phyloP scores from a whole-genome alignment of 2,888 invertebrate species.

The Drosophila peninsularis region DNA sequence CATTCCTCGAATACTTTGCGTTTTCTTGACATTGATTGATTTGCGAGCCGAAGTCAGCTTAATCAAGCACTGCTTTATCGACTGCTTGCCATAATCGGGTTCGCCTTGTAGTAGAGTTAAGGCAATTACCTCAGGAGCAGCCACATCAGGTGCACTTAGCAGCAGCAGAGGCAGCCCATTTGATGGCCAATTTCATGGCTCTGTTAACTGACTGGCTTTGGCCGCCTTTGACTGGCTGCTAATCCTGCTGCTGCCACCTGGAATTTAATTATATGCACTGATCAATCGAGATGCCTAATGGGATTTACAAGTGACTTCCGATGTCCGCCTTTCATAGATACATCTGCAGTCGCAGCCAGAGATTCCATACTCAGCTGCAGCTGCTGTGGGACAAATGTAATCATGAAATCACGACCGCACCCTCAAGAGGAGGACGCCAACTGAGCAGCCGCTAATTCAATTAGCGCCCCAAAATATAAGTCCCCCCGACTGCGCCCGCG shows the following conservation, averaged over 20 bases:
- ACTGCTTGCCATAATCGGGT: slow-evolving; percentile 13
- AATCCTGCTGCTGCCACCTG: slow-evolving; percentile 40
- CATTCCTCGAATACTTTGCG: slow-evolving; percentile 20
- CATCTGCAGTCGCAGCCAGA: slow-evolving; percentile 8
- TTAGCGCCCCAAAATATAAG: slow-evolving; percentile 63
- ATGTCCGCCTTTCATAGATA: background rate
- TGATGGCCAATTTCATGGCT: slow-evolving; percentile 63
- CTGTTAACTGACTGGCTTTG: slow-evolving; percentile 41
- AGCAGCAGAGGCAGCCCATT: slow-evolving; percentile 14
- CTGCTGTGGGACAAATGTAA: slow-evolving; percentile 39
- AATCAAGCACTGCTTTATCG: slow-evolving; percentile 25
- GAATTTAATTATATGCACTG: slow-evolving; percentile 65
- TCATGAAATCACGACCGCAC: slow-evolving; percentile 51
- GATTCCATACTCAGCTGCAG: background rate
- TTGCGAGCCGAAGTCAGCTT: slow-evolving; percentile 11
- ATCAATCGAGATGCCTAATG: background rate
- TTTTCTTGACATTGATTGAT: slow-evolving; percentile 51
- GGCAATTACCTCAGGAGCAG: slow-evolving; percentile 26
- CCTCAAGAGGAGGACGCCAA: slow-evolving; percentile 20
- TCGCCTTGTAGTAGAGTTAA: slow-evolving; percentile 8
- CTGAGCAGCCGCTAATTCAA: slow-evolving; percentile 64
- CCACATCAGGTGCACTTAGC: slow-evolving; percentile 8
- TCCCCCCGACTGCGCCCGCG: background rate
- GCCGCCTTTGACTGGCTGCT: slow-evolving; percentile 2
- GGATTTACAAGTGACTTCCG: slow-evolving; percentile 3